A percentile compares a stretch with the other conserved stretches of the same genome.
phyloP scores from a whole-genome alignment of 2,888 invertebrate genomes.

The Copidosoma aretas region DNA sequence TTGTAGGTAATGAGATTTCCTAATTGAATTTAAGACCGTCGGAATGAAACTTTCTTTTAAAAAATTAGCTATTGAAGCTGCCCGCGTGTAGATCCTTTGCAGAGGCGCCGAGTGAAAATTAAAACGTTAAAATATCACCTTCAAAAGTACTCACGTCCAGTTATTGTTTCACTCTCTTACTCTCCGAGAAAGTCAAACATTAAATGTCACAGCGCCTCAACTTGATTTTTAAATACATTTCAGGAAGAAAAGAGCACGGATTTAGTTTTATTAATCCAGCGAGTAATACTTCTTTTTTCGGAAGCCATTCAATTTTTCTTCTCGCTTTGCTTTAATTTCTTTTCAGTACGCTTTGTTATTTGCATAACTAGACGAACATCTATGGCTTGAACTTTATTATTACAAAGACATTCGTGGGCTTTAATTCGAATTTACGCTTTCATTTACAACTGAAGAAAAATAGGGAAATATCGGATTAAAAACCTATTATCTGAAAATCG shows the following conservation, averaged over 20 bases:
- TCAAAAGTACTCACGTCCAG: neutral
- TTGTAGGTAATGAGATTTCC: neutral
- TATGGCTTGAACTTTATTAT: no score
- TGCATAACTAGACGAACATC: neutral
- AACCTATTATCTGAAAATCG: neutral
- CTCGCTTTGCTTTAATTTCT: neutral
- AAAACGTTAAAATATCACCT: neutral
- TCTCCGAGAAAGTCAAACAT: slow-evolving; percentile 12
- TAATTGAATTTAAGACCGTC: neutral
- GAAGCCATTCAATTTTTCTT: slow-evolving; percentile 6
- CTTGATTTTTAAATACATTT: slow-evolving; percentile 9
- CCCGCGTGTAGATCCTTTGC: neutral
- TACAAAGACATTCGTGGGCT: no score
- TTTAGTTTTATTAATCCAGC: neutral
- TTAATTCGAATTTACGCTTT: neutral
- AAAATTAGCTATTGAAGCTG: neutral
- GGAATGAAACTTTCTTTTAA: neutral
- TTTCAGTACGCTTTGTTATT: neutral
- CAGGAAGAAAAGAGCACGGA: neutral
- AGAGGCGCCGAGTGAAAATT: neutral
- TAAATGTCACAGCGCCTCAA: slow-evolving; percentile 2
- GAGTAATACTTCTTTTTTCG: neutral
- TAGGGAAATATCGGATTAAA: neutral
- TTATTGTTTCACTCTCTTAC: slow-evolving; percentile 14
- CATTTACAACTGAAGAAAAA: neutral